A percentile compares a stretch with the other conserved stretches of the same genome.
Evolutionary conservation across 2,888 invertebrate genomes (phyloP).

Genomic region (Rhopalosiphum nymphaeae): DNA sequence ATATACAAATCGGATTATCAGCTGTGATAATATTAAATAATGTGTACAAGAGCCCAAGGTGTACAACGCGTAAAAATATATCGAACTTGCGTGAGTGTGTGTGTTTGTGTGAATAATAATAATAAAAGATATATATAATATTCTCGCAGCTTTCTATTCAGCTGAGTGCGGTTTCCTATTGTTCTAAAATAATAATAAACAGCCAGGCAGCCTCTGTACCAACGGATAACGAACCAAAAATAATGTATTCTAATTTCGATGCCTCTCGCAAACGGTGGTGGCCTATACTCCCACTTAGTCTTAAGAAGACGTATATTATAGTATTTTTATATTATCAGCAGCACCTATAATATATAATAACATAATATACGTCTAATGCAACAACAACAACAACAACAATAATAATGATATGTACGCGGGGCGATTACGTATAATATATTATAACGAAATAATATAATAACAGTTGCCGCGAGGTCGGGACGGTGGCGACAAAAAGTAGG

Average conservation of each 20-base stretch:
- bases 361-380: background rate
- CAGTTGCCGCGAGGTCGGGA: constrained; percentile 16
- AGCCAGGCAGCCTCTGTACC: background rate
- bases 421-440: constrained; percentile 26
- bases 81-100: background rate
- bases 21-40: constrained; percentile 41
- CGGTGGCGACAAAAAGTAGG: constrained; percentile 54
- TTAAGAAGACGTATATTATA: background rate
- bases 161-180: constrained; percentile 46
- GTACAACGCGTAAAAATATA: background rate
- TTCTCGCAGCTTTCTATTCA: constrained; percentile 58
- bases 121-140: constrained; percentile 16
- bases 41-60: constrained; percentile 50
- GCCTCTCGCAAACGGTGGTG: background rate
- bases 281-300: background rate
- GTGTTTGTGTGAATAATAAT: constrained; percentile 27
- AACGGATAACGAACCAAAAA: constrained; percentile 42
- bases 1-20: constrained; percentile 46
- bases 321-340: background rate
- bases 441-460: constrained; percentile 16
- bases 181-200: constrained; percentile 58
- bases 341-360: background rate
- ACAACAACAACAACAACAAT: constrained; percentile 10
- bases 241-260: constrained; percentile 50
- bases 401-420: constrained; percentile 29